Percentiles rank a stretch among this genome's conserved stretches.
These are phyloP conservation scores for Varanus komodoensis DNA, from an alignment of 2,113 vertebrate genomes.

Conservation along the genomic window DNA sequence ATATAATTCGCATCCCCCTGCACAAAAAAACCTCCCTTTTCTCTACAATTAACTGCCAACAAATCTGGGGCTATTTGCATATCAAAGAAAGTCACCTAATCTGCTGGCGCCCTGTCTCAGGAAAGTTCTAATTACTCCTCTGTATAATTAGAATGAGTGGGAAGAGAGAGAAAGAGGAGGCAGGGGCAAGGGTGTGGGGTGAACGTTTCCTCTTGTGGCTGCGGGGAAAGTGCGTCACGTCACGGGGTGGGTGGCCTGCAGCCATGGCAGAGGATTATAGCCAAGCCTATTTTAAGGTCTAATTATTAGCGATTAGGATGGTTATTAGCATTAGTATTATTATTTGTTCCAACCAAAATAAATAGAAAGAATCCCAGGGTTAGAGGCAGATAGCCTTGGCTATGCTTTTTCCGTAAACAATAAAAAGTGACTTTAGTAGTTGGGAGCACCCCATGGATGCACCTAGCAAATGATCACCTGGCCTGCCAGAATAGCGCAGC, in stretches of 20 bases:
- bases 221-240: background rate
- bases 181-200: background rate
- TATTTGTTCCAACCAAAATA: background rate
- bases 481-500: too few species aligned
- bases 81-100: conserved; percentile 36
- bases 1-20: background rate
- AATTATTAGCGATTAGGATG: background rate
- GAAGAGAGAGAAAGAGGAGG: background rate
- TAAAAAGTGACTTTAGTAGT: too few species aligned
- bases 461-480: too few species aligned
- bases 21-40: conserved; percentile 1
- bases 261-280: background rate
- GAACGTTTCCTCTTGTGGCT: background rate
- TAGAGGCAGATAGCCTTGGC: too few species aligned
- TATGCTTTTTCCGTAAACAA: too few species aligned
- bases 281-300: background rate
- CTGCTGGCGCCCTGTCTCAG: background rate
- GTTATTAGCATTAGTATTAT: background rate
- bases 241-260: background rate
- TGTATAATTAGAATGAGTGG: conserved; percentile 20
- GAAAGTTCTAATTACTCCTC: conserved; percentile 23
- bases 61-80: conserved; percentile 23
- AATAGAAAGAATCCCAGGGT: background rate
- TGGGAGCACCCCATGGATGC: too few species aligned
- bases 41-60: conserved; percentile 17